phyloP scores from a whole-genome alignment of 2,888 invertebrate species.

The Formica aserva region DNA sequence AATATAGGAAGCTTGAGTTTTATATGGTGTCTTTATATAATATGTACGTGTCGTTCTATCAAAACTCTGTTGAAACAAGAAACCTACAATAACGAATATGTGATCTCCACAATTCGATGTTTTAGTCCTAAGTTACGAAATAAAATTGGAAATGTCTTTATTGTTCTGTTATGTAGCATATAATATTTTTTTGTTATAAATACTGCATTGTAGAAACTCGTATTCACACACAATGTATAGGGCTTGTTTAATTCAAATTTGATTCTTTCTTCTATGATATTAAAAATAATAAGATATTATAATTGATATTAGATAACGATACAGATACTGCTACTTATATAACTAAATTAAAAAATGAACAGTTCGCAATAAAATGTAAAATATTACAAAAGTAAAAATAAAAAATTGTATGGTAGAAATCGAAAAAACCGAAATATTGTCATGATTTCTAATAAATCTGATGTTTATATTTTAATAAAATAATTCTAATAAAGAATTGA shows the following conservation, averaged over 20 bases:
- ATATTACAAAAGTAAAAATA: not conserved
- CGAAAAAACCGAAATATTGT: not conserved
- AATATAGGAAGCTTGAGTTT: constrained; percentile 11
- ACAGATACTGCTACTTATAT: not conserved
- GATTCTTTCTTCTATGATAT: not conserved
- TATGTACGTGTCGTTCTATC: not conserved
- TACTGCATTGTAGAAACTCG: not conserved
- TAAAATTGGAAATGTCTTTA: not conserved
- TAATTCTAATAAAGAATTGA: not conserved
- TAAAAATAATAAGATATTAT: not conserved
- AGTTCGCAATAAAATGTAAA: not conserved
- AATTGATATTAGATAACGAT: not conserved
- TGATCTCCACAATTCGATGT: not conserved
- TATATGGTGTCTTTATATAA: constrained; percentile 1
- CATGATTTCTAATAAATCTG: not conserved
- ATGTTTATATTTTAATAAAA: not conserved
- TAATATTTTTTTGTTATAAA: not conserved
- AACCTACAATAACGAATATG: not conserved
- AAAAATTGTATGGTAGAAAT: not conserved
- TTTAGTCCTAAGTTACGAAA: not conserved
- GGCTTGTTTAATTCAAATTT: not conserved
- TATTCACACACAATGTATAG: not conserved
- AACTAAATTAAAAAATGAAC: not conserved
- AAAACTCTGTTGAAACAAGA: constrained; percentile 16
- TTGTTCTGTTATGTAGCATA: not conserved